phyloP scores from a whole-genome alignment of 2,797 vertebrate genomes.

The Carduelis carduelis region DNA sequence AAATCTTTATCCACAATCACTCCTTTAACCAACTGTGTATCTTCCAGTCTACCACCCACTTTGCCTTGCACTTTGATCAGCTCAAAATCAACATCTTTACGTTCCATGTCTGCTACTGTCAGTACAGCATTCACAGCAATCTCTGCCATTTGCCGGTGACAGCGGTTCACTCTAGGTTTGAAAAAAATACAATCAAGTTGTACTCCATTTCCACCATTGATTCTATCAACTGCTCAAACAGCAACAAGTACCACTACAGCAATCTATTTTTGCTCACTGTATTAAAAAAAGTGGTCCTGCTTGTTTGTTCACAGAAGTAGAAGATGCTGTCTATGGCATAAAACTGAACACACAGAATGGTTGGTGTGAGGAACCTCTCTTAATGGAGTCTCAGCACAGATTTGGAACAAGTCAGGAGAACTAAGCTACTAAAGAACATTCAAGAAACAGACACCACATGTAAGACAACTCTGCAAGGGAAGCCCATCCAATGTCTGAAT shows the following conservation, averaged over 20 bases:
- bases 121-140: constrained; percentile 96
- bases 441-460: not conserved
- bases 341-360: rapidly evolving
- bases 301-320: not conserved
- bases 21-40: constrained; percentile 94
- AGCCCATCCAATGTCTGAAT: not conserved
- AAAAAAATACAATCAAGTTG: not conserved
- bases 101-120: constrained; percentile 94
- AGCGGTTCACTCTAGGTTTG: constrained; percentile 89
- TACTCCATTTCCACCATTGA: not conserved
- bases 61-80: constrained; percentile 99
- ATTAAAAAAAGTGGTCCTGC: not conserved
- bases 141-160: constrained; percentile 98
- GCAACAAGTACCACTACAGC: not conserved
- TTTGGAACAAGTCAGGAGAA: not conserved
- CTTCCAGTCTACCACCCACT: constrained; percentile 95
- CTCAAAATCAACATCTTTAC: constrained; percentile 97
- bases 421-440: not conserved
- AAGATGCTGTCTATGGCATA: not conserved
- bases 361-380: not conserved
- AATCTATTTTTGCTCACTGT: rapidly evolving
- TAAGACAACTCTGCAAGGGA: not conserved
- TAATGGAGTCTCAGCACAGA: not conserved
- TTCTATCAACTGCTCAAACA: not conserved
- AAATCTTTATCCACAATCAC: constrained; percentile 99